Conservation (phyloP, 2,797 vertebrate genomes). For the Acestrorhynchus altus region DNA sequence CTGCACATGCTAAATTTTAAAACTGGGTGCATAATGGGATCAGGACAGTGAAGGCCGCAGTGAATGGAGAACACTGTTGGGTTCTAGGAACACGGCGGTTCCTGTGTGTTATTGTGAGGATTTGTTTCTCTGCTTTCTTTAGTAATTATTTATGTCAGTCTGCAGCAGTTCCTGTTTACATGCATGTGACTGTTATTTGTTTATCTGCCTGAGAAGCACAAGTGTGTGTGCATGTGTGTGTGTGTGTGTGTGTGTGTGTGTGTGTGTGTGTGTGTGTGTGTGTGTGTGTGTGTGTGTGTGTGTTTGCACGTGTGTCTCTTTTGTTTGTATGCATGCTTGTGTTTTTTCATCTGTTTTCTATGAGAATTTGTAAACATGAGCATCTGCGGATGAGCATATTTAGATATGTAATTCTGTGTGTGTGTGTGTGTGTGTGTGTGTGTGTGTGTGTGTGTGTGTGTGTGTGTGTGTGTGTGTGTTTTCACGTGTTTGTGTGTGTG, state of each 20-base stretch:
- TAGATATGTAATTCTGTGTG: neutral
- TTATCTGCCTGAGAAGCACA: slow-evolving; percentile 17
- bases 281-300: neutral
- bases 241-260: neutral
- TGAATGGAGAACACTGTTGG: no score
- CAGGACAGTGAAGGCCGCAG: no score
- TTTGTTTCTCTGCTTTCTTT: slow-evolving; percentile 6
- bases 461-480: slow-evolving; percentile 20
- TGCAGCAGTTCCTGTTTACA: neutral
- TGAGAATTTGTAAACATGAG: neutral
- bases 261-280: slow-evolving; percentile 36
- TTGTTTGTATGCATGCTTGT: slow-evolving; percentile 3
- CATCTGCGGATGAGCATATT: slow-evolving; percentile 27
- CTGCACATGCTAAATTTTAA: no score
- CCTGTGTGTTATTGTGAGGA: neutral
- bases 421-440: slow-evolving; percentile 4
- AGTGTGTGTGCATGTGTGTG: slow-evolving; percentile 41
- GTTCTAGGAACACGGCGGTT: neutral
- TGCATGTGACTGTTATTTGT: neutral
- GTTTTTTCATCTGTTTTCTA: slow-evolving; percentile 42
- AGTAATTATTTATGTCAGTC: neutral
- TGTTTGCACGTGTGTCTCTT: neutral
- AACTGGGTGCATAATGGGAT: no score
- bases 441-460: slow-evolving; percentile 37
- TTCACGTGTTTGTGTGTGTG: slow-evolving; percentile 34